Conservation (phyloP, 2,888 invertebrate genomes). For the Meta bourneti region DNA sequence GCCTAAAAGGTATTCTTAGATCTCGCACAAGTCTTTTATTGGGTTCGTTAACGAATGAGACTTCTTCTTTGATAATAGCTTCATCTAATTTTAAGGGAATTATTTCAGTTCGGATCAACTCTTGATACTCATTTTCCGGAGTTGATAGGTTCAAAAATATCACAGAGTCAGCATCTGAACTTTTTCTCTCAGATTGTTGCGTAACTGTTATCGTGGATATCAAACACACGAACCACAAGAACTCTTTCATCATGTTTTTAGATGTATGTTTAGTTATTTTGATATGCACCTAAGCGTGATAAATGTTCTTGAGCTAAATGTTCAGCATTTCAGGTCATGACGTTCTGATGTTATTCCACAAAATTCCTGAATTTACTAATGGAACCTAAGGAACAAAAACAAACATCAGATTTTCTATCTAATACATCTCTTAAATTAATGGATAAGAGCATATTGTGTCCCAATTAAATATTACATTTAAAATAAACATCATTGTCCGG, state of each 20-base stretch:
- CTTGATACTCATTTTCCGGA: background rate
- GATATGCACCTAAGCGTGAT: no score
- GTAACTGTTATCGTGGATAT: background rate
- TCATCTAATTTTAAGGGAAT: background rate
- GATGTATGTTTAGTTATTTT: no score
- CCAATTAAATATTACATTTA: no score
- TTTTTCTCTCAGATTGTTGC: background rate
- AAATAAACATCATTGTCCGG: no score
- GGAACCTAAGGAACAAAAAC: no score
- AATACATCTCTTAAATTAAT: no score
- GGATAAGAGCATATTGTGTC: no score
- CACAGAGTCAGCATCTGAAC: background rate
- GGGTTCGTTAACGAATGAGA: background rate
- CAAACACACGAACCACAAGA: background rate
- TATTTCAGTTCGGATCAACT: background rate
- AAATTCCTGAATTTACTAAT: no score
- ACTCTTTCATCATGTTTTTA: background rate
- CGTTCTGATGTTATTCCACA: no score
- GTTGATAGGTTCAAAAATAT: background rate
- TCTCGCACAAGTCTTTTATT: constrained; percentile 23
- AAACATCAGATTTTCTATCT: no score
- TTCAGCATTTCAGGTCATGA: no score
- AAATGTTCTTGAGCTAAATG: no score
- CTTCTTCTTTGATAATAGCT: background rate
- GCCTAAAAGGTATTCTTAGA: constrained; percentile 34